A percentile compares a stretch with the other conserved stretches of the same genome.
Evolutionary conservation across 2,888 invertebrate genomes (phyloP).

Genomic region (Poecilus cupreus): DNA sequence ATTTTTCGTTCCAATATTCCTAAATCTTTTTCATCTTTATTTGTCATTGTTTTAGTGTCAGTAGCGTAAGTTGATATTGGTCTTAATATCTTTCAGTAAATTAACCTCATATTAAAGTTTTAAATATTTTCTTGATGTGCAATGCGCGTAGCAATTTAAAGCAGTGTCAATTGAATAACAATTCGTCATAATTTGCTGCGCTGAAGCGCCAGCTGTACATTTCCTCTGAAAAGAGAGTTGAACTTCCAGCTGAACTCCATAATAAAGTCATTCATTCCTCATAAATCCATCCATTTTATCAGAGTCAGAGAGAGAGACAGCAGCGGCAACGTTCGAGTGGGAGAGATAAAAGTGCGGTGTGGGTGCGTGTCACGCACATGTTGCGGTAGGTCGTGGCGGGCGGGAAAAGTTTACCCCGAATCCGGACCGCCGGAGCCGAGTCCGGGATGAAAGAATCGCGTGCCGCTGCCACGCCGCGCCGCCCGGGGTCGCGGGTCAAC

Average conservation of each 20-base stretch:
- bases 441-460: constrained; percentile 25
- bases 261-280: background rate
- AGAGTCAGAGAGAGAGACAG: background rate
- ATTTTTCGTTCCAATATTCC: too few species aligned
- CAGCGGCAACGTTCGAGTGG: background rate
- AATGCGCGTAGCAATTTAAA: too few species aligned
- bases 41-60: too few species aligned
- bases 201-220: too few species aligned
- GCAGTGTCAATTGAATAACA: too few species aligned
- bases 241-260: background rate
- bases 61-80: too few species aligned
- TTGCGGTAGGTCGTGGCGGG: constrained; percentile 17
- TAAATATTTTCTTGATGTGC: too few species aligned
- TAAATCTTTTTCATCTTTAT: too few species aligned
- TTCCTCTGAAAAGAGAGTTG: too few species aligned
- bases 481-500: constrained; percentile 23
- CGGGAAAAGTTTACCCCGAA: constrained; percentile 15
- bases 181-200: too few species aligned
- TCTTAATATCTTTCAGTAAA: too few species aligned
- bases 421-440: background rate
- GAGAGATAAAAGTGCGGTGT: constrained; percentile 23
- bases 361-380: constrained; percentile 11
- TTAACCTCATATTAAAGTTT: too few species aligned
- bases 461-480: background rate
- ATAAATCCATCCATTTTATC: background rate